phyloP scores from a whole-genome alignment of 2,888 invertebrate genomes.

The Myathropa florea region DNA sequence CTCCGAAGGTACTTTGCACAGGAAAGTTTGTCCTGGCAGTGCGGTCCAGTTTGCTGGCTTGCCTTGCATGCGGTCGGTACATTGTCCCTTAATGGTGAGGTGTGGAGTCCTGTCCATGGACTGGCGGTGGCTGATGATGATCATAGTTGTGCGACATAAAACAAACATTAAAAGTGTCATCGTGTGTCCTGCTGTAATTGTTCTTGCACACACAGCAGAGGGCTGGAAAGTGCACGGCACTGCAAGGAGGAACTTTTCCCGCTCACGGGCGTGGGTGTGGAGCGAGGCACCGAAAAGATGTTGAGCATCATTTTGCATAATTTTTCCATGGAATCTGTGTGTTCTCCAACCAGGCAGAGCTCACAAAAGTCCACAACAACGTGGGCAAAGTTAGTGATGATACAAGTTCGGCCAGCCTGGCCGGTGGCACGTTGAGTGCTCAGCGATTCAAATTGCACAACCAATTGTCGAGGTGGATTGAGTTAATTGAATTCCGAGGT shows the following conservation, averaged over 20 bases:
- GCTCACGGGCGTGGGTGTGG: neutral
- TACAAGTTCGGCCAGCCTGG: neutral
- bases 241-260: slow-evolving; percentile 50
- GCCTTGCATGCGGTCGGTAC: slow-evolving; percentile 28
- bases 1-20: slow-evolving; percentile 64
- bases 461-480: slow-evolving; percentile 31
- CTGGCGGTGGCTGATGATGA: slow-evolving; percentile 28
- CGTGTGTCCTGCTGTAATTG: slow-evolving; percentile 59
- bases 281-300: slow-evolving; percentile 39
- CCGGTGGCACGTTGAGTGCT: slow-evolving; percentile 8
- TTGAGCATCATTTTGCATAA: slow-evolving; percentile 65
- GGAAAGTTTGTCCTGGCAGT: slow-evolving; percentile 60
- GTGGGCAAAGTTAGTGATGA: slow-evolving; percentile 38
- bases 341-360: slow-evolving; percentile 18
- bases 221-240: neutral
- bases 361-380: slow-evolving; percentile 39
- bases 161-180: slow-evolving; percentile 69
- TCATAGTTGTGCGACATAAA: slow-evolving; percentile 57
- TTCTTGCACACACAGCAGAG: neutral
- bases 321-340: slow-evolving; percentile 55
- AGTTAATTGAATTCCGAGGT: slow-evolving; percentile 64
- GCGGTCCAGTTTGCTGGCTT: slow-evolving; percentile 40
- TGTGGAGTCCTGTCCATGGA: slow-evolving; percentile 8
- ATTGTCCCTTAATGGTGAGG: slow-evolving; percentile 46
- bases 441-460: slow-evolving; percentile 37